A percentile compares a stretch with the other conserved stretches of the same genome.
Conservation (phyloP, 1,140 invertebrate species). For the Caenorhabditis brenneri region DNA sequence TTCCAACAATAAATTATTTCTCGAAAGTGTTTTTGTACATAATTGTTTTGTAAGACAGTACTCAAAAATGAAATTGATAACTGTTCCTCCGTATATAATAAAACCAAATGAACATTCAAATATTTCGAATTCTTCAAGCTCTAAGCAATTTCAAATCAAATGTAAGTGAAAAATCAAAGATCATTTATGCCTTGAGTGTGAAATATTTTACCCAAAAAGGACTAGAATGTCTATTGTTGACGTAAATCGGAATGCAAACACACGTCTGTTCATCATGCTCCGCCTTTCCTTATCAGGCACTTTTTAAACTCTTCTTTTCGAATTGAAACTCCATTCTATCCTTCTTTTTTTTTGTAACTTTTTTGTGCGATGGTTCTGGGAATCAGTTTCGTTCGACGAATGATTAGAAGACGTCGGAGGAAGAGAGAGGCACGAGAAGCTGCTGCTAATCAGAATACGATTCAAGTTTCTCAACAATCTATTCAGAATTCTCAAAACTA, state of each 20-base stretch:
- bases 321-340: background rate
- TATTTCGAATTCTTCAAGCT: no score
- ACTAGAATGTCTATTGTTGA: background rate
- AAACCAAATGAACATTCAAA: no score
- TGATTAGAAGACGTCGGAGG: background rate
- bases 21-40: no score
- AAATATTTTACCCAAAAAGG: no score
- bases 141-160: no score
- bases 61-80: no score
- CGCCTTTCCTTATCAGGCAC: background rate
- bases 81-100: no score
- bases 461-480: background rate
- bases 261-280: background rate
- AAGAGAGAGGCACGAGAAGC: background rate
- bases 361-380: background rate
- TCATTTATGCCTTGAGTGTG: no score
- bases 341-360: background rate
- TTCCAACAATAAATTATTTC: no score
- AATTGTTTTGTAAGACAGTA: no score
- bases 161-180: no score
- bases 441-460: background rate
- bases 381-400: background rate
- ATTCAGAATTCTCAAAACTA: background rate
- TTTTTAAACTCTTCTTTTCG: background rate
- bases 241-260: slow-evolving; percentile 1